phyloP scores from a whole-genome alignment of 2,113 vertebrate genomes.

The Oenanthe melanoleuca region DNA sequence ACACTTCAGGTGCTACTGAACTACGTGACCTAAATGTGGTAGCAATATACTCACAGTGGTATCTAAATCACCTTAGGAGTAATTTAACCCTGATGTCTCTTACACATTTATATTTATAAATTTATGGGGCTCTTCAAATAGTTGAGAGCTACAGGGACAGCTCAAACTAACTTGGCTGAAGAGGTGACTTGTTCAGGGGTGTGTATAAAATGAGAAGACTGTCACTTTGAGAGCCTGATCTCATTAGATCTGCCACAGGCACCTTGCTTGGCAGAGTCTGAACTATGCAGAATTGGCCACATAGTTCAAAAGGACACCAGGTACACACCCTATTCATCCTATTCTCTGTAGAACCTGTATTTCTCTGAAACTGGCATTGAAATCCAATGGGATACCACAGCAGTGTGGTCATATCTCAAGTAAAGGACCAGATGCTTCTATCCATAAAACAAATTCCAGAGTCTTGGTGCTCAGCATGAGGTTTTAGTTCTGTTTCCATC shows the following conservation, averaged over 20 bases:
- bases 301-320: not conserved
- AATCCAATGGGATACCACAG: not conserved
- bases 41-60: not conserved
- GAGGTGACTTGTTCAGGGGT: not conserved
- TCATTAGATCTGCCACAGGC: not conserved
- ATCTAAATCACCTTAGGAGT: not conserved
- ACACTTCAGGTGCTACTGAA: not conserved
- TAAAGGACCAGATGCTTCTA: not conserved
- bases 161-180: not conserved
- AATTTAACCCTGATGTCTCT: not conserved
- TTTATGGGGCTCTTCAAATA: not conserved
- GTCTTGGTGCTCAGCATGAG: not conserved
- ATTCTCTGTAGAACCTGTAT: not conserved
- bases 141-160: not conserved
- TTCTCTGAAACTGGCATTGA: not conserved
- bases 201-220: not conserved
- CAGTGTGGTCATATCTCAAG: not conserved
- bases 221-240: not conserved
- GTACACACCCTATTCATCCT: not conserved
- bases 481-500: not conserved
- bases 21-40: not conserved
- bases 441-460: not conserved
- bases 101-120: not conserved
- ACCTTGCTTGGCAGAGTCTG: not conserved
- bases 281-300: rapidly evolving